phyloP scores from a whole-genome alignment of 2,797 vertebrate species.

The Anniella stebbinsi region DNA sequence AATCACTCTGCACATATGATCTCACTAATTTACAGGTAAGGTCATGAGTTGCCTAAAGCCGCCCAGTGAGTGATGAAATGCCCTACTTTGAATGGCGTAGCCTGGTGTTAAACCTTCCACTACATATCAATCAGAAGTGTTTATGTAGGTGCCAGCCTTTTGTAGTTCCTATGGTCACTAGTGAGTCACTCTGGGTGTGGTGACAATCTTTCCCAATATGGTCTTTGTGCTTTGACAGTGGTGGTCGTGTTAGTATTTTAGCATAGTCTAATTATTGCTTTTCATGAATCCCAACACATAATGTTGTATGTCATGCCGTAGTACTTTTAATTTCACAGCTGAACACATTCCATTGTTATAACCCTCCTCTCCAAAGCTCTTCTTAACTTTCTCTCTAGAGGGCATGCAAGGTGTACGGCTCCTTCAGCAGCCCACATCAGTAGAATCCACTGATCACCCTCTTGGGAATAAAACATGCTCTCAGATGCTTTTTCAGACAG shows the following conservation, averaged over 20 bases:
- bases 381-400: conserved; percentile 72
- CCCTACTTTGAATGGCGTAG: background rate
- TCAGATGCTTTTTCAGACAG: conserved; percentile 13
- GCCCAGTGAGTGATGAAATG: background rate
- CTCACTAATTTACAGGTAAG: background rate
- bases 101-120: background rate
- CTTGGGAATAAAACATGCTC: conserved; percentile 18
- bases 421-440: conserved; percentile 10
- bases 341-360: conserved; percentile 79
- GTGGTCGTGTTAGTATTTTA: conserved; percentile 39
- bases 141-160: background rate
- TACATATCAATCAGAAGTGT: background rate
- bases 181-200: background rate
- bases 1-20: background rate
- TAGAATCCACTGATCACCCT: conserved; percentile 30
- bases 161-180: background rate
- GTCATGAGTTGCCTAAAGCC: background rate
- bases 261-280: conserved; percentile 75
- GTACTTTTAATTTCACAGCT: conserved; percentile 85
- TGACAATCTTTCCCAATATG: background rate
- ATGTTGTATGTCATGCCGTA: conserved; percentile 74
- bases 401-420: conserved; percentile 62
- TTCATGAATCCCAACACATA: conserved; percentile 75
- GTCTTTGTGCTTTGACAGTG: conserved; percentile 57
- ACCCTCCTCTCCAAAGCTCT: conserved; percentile 59